phyloP scores from a whole-genome alignment of 2,113 vertebrate genomes.

The Hiodon alosoides region DNA sequence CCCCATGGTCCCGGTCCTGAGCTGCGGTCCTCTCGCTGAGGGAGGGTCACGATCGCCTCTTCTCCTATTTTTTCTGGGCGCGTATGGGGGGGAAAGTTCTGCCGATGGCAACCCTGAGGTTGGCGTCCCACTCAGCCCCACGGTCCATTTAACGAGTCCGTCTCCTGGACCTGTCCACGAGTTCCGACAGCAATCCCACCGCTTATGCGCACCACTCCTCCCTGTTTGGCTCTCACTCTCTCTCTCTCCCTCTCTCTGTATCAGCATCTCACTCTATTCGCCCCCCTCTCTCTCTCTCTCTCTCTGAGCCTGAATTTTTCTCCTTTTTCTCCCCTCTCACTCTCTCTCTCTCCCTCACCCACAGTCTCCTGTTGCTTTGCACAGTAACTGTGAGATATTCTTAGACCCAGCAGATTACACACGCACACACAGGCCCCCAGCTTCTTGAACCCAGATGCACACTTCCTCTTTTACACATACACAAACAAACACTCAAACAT shows the following conservation, averaged over 20 bases:
- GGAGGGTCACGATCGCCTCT: background rate
- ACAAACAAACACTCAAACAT: background rate
- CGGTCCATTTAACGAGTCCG: constrained; percentile 24
- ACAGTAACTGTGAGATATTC: constrained; percentile 18
- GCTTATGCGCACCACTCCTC: background rate
- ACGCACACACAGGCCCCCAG: background rate
- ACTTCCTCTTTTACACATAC: background rate
- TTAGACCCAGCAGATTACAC: constrained; percentile 2
- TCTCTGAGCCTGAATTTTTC: background rate
- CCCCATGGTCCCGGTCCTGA: constrained; percentile 60
- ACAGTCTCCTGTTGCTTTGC: constrained; percentile 12
- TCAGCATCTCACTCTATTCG: constrained; percentile 4
- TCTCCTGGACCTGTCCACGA: too few species aligned
- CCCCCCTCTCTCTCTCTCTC: constrained; percentile 10
- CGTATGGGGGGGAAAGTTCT: background rate
- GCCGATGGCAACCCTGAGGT: background rate
- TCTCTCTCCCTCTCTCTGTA: constrained; percentile 22
- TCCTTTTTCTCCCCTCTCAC: background rate
- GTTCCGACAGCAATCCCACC: background rate
- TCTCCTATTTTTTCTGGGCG: background rate
- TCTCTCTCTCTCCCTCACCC: constrained; percentile 3
- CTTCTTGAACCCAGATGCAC: background rate
- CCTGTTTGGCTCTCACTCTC: constrained; percentile 20
- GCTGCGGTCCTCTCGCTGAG: background rate
- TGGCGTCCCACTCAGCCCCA: too few species aligned